A percentile compares a stretch with the other conserved stretches of the same genome.
Evolutionary conservation across 2,888 invertebrate genomes (phyloP).

Genomic region (Stenotaenia linearis): DNA sequence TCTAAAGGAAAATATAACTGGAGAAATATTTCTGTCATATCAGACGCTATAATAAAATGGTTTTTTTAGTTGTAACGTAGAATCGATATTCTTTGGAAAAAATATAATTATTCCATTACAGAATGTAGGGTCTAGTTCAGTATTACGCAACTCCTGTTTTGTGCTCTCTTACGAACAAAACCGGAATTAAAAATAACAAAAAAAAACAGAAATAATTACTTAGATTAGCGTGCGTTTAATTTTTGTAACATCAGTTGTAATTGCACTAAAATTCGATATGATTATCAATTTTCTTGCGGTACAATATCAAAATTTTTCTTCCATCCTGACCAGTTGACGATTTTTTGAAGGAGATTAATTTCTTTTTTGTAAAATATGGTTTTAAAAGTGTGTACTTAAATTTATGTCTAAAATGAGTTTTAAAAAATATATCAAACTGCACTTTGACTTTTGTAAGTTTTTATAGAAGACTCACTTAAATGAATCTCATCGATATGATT

Average conservation of each 20-base stretch:
- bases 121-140: not conserved
- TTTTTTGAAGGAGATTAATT: not conserved
- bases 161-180: not conserved
- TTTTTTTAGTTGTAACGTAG: not conserved
- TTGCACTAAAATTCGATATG: not conserved
- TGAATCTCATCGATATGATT: not conserved
- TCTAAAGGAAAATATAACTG: not conserved
- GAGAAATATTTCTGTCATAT: not conserved
- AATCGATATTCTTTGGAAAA: not conserved
- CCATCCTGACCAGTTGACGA: not conserved
- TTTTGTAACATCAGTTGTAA: not conserved
- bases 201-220: not conserved
- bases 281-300: not conserved
- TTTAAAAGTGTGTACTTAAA: not conserved
- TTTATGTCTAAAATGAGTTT: not conserved
- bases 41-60: not conserved
- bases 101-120: not conserved
- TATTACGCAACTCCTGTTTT: not conserved
- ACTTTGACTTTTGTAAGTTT: not conserved
- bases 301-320: not conserved
- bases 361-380: not conserved
- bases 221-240: not conserved
- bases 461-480: not conserved
- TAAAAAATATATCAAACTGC: not conserved
- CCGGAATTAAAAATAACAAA: not conserved